phyloP scores from a whole-genome alignment of 2,797 vertebrate species.

The Liparis tanakae region DNA sequence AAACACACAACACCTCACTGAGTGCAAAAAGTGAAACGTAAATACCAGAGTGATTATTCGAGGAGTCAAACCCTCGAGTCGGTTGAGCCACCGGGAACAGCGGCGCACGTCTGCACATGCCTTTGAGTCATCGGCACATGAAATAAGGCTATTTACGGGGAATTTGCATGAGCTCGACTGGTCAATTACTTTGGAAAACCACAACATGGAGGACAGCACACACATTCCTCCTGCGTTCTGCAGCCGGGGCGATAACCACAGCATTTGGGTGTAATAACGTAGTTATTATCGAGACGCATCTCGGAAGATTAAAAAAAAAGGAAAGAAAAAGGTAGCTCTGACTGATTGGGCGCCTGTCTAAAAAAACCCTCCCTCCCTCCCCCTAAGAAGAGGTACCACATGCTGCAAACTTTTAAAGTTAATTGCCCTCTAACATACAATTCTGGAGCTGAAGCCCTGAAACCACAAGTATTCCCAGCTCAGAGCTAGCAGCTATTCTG shows the following conservation, averaged over 20 bases:
- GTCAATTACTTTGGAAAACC: conserved; percentile 55
- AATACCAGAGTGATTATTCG: conserved; percentile 22
- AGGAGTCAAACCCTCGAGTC: conserved; percentile 30
- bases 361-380: conserved; percentile 37
- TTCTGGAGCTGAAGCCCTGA: conserved; percentile 77
- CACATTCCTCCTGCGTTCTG: conserved; percentile 34
- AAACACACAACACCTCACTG: conserved; percentile 21
- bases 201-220: conserved; percentile 38
- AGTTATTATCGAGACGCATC: conserved; percentile 19
- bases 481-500: conserved; percentile 71
- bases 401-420: conserved; percentile 82
- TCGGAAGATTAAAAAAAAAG: conserved; percentile 4
- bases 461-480: conserved; percentile 83
- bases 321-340: conserved; percentile 55
- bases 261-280: conserved; percentile 38
- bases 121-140: conserved; percentile 66
- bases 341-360: conserved; percentile 52
- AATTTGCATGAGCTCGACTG: conserved; percentile 65
- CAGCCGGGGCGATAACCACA: conserved; percentile 45
- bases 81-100: conserved; percentile 39
- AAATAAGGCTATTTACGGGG: conserved; percentile 63
- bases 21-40: conserved; percentile 39
- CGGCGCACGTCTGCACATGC: conserved; percentile 60
- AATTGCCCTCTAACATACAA: conserved; percentile 85
- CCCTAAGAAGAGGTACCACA: conserved; percentile 74